Evolutionary conservation across 2,113 vertebrate species (phyloP).

Genomic region (Illadopsis cleaveri): DNA sequence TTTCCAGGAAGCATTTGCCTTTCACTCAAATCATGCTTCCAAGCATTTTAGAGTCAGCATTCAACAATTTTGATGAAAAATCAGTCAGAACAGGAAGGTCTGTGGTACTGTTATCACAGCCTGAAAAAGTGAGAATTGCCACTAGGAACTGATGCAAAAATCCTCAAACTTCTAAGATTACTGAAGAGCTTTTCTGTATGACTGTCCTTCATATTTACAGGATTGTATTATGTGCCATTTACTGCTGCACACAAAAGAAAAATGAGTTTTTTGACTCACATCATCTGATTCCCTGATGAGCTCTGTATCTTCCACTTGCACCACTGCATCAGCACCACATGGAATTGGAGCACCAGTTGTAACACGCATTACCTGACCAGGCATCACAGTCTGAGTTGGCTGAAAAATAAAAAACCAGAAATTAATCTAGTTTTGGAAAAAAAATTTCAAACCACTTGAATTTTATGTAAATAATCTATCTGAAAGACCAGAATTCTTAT

Average conservation of each 20-base stretch:
- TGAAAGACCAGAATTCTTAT: neutral
- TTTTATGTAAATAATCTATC: neutral
- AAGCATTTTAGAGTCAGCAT: neutral
- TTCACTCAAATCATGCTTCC: neutral
- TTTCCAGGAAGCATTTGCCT: neutral
- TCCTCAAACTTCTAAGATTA: neutral
- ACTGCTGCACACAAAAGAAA: neutral
- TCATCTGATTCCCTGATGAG: slow-evolving; percentile 98
- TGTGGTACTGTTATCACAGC: neutral
- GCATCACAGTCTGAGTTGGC: slow-evolving; percentile 99
- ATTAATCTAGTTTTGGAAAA: neutral
- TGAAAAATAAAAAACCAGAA: slow-evolving; percentile 43
- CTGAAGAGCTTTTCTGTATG: neutral
- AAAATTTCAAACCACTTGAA: neutral
- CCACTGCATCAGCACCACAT: slow-evolving; percentile 96
- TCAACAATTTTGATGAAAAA: neutral
- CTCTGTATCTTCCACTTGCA: slow-evolving; percentile 98
- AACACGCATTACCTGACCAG: slow-evolving; percentile 98
- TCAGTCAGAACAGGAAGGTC: neutral
- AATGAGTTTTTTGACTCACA: slow-evolving; percentile 76
- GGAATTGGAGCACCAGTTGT: slow-evolving; percentile 99
- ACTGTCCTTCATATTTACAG: neutral
- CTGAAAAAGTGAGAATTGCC: neutral
- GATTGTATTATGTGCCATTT: neutral
- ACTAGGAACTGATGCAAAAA: neutral